Evolutionary conservation across 1,140 invertebrate genomes (phyloP).

Genomic region (Diorhabda carinulata): DNA sequence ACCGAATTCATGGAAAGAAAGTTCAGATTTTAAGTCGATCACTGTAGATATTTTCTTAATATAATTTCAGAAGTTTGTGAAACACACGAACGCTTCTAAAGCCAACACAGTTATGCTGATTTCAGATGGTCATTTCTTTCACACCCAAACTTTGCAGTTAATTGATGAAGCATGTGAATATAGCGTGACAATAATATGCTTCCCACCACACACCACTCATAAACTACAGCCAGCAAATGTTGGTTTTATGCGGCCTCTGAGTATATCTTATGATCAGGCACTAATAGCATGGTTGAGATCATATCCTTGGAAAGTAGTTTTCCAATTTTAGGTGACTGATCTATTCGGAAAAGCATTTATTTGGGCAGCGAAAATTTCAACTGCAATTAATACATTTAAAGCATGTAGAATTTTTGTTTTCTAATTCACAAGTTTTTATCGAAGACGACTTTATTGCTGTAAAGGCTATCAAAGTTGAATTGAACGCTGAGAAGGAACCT

Average conservation of each 20-base stretch:
- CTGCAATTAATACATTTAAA: constrained; percentile 45
- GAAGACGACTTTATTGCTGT: too few species aligned
- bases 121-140: constrained; percentile 41
- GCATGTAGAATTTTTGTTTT: constrained; percentile 38
- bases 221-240: constrained; percentile 47
- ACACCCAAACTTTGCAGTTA: constrained; percentile 39
- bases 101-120: constrained; percentile 38
- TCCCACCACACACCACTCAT: constrained; percentile 45
- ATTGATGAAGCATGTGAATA: constrained; percentile 32
- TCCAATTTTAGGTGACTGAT: constrained; percentile 39
- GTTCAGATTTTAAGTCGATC: constrained; percentile 42
- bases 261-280: constrained; percentile 5
- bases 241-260: constrained; percentile 41
- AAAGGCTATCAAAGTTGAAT: too few species aligned
- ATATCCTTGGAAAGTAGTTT: constrained; percentile 31
- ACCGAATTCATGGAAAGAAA: constrained; percentile 33
- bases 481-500: too few species aligned
- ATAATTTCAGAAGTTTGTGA: constrained; percentile 43
- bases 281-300: constrained; percentile 18
- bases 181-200: constrained; percentile 25
- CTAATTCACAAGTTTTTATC: too few species aligned
- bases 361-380: constrained; percentile 43
- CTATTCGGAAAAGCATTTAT: constrained; percentile 42
- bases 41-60: constrained; percentile 38
- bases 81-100: constrained; percentile 19